Base-by-base conservation (phyloP, 23 tunicate genomes). In the Trididemnum miniatum region DNA sequence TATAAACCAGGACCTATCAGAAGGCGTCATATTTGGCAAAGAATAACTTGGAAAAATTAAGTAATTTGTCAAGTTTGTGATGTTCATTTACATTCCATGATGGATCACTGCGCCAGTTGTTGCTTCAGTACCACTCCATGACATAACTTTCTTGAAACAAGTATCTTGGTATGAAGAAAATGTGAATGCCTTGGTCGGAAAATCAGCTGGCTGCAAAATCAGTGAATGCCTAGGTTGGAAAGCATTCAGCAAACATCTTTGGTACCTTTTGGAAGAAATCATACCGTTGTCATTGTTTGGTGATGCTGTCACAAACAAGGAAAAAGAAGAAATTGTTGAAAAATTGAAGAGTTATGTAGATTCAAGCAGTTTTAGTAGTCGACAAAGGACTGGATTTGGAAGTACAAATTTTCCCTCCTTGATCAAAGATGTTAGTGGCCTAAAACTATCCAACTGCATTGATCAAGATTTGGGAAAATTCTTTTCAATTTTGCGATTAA, bases 21-120 rank as follows among this genome's bases (percentile, higher is more conserved):
- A 62, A 24, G 30, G 69, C 22, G 69, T 24, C 22, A 62, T 62
- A 9, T 62, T 62, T 62, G 69, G 69, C 69, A 62, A 62, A 24
- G 24, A 24, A 62, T 24, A 62, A 62, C 69, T 62, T 62, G 24
- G 30, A 4, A 62, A 62, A 25, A 5, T 62, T 22, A 62, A 62
- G 69, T 24, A 62, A 22, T 62, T 62, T 62, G 69, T 62, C 4
- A n/a, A 62, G 69, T 62, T 62, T 62, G 69, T 62, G 23, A 9
- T 62, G 30, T 62, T 62, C 22, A 24, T 62, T 62, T 62, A 62
- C 69, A 62, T 62, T 62, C 69, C 69, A 22, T 62, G 69, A 24
- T 62, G 69, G 69, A 62, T 62, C 69, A 62, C 69, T 9, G 69
- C 69, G 22, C 69, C 69, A 9, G 69, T 62, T 4, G 69, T 62